Percentiles rank a stretch among this genome's conserved stretches.
Conservation (phyloP, 1,140 invertebrate species). For the Anoplophora glabripennis region DNA sequence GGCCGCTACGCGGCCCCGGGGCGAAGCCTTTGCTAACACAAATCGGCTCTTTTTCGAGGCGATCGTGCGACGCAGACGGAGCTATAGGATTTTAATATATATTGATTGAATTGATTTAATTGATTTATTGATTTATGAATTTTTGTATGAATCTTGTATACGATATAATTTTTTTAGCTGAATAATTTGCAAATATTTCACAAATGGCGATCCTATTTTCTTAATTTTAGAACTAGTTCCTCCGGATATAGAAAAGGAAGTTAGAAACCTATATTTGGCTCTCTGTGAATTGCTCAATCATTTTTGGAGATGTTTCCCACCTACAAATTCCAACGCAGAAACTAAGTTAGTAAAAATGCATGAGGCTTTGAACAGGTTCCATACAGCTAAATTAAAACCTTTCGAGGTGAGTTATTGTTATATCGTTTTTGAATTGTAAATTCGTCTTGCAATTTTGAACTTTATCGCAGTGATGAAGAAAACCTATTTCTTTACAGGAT, state of each 20-base stretch:
- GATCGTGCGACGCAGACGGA: no score
- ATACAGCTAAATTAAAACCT: conserved; percentile 78
- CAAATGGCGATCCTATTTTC: no score
- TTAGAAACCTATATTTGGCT: conserved; percentile 79
- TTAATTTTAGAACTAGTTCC: conserved; percentile 71
- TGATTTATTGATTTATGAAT: not conserved
- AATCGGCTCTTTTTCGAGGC: no score
- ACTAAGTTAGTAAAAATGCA: conserved; percentile 84
- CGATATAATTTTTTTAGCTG: not conserved
- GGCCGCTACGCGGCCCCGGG: no score
- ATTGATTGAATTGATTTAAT: not conserved
- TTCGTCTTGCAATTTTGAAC: not conserved
- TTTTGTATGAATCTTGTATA: not conserved
- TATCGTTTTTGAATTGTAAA: not conserved
- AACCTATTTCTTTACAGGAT: conserved; percentile 55
- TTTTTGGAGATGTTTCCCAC: conserved; percentile 93
- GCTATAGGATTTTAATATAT: no score
- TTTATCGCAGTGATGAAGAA: not conserved
- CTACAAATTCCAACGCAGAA: conserved; percentile 72
- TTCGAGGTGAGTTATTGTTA: conserved; percentile 64
- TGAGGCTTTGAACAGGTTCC: conserved; percentile 82
- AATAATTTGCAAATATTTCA: conserved; percentile 3
- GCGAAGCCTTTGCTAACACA: no score
- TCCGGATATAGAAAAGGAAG: conserved; percentile 76
- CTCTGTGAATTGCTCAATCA: conserved; percentile 85